Evolutionary conservation across 2,888 invertebrate species (phyloP), one percentile per base, ranked within the genome.

Genomic region (Trichopria drosophilae): DNA sequence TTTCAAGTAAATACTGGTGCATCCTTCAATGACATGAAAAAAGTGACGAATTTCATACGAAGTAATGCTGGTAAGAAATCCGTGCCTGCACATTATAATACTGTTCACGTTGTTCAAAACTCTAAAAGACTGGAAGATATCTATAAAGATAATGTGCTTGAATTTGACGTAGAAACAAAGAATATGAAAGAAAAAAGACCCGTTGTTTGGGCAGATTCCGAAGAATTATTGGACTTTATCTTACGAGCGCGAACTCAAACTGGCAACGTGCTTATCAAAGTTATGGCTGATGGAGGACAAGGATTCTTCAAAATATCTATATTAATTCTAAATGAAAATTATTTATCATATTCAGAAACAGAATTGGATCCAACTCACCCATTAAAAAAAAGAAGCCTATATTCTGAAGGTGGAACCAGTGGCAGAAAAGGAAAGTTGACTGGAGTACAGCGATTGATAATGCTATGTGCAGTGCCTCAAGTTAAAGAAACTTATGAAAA

Each of bases 161-260:
- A 46, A 24, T 46, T 46, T 37, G 46, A 46, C 13, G 13, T 15
- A 37, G 36, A 46, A 36, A 34, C 22, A n/a, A 22, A 19, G 22
- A 18, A 20, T 10, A 37, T 37, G 16, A 48, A 41, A 48, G 19
- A 48, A 12, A 12, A 41, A 34, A 24, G 48, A 22, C 41, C 26
- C 32, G 48, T 41, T 41, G 41, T 41, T 43, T 36, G 16, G 4
- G 36, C 13, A 32, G n/a, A 43, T 26, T 22, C 43, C 24, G 29
- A 35, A 20, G 37, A 49, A 13, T 12, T 49, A 12, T 22, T 43
- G 16, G 43, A 36, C 15, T 13, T 12, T 18, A 26, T 49, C 7
- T 13, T 36, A 20, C n/a, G 18, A 12, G 16, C 19, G 19, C 43
- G 49, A 18, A 42, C 35, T 18, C 26, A 43, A 16, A 19, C 20